phyloP scores from a whole-genome alignment of 2,888 invertebrate species.

The Eupithecia insigniata region DNA sequence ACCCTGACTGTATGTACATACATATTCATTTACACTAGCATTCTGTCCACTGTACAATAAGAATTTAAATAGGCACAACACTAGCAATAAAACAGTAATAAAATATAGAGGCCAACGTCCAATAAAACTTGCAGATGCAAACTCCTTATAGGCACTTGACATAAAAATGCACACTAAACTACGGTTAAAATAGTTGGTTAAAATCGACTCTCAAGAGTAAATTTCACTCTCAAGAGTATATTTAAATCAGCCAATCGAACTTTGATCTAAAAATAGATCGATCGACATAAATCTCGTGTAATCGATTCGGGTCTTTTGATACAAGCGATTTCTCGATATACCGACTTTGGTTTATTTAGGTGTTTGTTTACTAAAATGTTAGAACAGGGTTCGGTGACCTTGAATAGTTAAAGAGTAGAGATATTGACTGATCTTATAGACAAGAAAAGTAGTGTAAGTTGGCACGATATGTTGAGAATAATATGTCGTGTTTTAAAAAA shows the following conservation, averaged over 20 bases:
- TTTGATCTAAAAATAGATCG: constrained; percentile 69
- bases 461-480: no score
- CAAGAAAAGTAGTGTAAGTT: neutral
- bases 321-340: constrained; percentile 53
- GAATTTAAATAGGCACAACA: neutral
- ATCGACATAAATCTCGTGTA: constrained; percentile 57
- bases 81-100: constrained; percentile 12
- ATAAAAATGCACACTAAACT: constrained; percentile 39
- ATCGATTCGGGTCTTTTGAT: constrained; percentile 67
- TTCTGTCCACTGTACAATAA: neutral
- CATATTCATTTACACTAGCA: neutral
- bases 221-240: constrained; percentile 26
- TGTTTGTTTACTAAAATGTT: constrained; percentile 15
- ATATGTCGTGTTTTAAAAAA: no score
- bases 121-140: constrained; percentile 20
- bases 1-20: neutral
- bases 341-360: constrained; percentile 37
- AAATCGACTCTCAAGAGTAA: neutral
- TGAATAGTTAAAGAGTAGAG: neutral
- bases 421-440: neutral
- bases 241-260: constrained; percentile 48
- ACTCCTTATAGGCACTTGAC: constrained; percentile 40
- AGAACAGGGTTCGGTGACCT: constrained; percentile 22
- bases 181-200: neutral
- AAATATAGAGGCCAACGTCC: neutral